phyloP scores from a whole-genome alignment of 2,797 vertebrate genomes.

The Sardinella longiceps region DNA sequence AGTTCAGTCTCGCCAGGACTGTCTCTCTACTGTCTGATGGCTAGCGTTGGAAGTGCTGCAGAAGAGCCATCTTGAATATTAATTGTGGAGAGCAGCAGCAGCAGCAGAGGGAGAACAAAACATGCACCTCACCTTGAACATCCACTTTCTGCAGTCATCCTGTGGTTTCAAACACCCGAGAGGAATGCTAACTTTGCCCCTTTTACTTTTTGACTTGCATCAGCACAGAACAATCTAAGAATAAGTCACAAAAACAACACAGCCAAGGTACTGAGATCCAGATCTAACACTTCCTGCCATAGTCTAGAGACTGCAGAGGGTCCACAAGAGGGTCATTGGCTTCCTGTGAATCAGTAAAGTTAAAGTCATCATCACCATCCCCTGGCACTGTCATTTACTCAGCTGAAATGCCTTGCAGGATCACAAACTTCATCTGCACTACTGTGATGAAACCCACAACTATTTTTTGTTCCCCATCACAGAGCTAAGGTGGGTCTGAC shows the following conservation, averaged over 20 bases:
- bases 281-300: background rate
- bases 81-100: background rate
- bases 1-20: background rate
- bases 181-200: constrained; percentile 1
- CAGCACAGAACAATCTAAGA: constrained; percentile 20
- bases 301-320: constrained; percentile 6
- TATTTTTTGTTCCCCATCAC: background rate
- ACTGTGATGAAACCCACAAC: background rate
- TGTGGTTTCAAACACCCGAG: background rate
- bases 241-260: constrained; percentile 6
- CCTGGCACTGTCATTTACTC: background rate
- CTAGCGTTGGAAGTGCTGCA: background rate
- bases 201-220: constrained; percentile 3
- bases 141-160: background rate
- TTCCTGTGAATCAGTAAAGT: too few species aligned
- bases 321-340: background rate
- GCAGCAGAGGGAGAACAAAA: background rate
- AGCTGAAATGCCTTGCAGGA: background rate
- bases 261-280: background rate
- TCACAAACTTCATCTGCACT: background rate
- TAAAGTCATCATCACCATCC: background rate
- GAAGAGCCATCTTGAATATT: constrained; percentile 9
- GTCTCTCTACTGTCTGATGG: background rate
- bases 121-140: background rate
- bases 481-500: background rate